A percentile compares a stretch with the other conserved stretches of the same genome.
phyloP scores from a whole-genome alignment of 2,797 vertebrate species.

The Craterocephalus amniculus region DNA sequence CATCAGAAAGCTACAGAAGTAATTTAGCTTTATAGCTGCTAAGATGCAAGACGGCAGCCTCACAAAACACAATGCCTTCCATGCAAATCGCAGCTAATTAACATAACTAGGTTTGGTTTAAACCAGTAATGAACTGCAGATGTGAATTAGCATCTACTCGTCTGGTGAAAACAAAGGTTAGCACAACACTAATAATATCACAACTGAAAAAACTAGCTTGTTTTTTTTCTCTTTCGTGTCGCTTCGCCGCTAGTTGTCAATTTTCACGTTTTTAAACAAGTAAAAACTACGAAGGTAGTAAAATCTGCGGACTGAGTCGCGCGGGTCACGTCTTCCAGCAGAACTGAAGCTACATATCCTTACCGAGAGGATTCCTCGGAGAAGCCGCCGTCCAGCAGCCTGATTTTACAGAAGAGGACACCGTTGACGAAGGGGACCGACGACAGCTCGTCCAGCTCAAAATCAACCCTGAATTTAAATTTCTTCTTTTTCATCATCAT shows the following conservation, averaged over 20 bases:
- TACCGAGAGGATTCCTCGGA: slow-evolving; percentile 94
- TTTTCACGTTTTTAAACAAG: not conserved
- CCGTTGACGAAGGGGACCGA: slow-evolving; percentile 97
- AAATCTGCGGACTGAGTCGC: not conserved
- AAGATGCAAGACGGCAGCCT: not conserved
- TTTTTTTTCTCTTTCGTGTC: not conserved
- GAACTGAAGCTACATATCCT: slow-evolving; percentile 25
- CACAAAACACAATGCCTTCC: not conserved
- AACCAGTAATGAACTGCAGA: not conserved
- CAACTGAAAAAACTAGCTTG: slow-evolving; percentile 2
- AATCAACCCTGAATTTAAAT: slow-evolving; percentile 97
- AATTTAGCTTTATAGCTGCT: slow-evolving; percentile 12
- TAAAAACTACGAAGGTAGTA: not conserved
- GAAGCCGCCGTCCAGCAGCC: slow-evolving; percentile 95
- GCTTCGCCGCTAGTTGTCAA: slow-evolving; percentile 9
- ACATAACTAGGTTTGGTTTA: not conserved
- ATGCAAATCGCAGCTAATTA: not conserved
- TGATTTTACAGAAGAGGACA: slow-evolving; percentile 96
- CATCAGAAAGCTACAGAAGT: not conserved
- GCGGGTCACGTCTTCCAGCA: not conserved
- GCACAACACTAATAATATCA: not conserved
- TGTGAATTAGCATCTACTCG: not conserved
- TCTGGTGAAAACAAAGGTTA: not conserved
- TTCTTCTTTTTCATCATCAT: slow-evolving; percentile 98
- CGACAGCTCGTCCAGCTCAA: slow-evolving; percentile 95